Conservation (phyloP, 2,797 vertebrate genomes). For the Eleutherodactylus coqui region DNA sequence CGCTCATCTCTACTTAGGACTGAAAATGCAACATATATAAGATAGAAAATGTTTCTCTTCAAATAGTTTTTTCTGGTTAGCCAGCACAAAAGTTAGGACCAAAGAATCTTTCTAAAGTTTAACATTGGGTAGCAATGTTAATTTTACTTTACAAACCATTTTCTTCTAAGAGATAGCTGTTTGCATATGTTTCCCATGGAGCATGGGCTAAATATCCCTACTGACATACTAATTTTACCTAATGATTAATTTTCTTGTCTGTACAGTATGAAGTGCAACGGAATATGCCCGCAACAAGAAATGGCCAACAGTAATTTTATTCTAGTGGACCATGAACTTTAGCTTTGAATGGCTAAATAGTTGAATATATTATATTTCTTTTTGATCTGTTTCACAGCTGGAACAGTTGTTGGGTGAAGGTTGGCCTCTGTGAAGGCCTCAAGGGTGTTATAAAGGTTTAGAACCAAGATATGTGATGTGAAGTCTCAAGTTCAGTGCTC, state of each 20-base stretch:
- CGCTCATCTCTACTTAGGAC: too few relatives aligned
- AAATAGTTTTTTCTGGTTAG: neutral
- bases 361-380: neutral
- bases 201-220: neutral
- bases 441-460: constrained; percentile 13
- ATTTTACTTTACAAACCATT: too few relatives aligned
- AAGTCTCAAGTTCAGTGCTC: constrained; percentile 20
- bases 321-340: neutral
- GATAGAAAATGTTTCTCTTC: too few relatives aligned
- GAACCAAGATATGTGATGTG: constrained; percentile 14
- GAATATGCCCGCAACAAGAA: too few relatives aligned
- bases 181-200: too few relatives aligned
- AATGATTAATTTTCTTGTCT: too few relatives aligned
- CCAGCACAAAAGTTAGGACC: too few relatives aligned
- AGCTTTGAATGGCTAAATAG: neutral
- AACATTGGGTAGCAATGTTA: too few relatives aligned
- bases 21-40: too few relatives aligned
- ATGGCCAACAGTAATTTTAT: neutral
- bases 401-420: constrained; percentile 9
- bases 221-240: neutral
- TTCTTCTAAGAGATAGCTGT: too few relatives aligned
- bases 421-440: neutral
- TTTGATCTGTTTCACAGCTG: constrained; percentile 1
- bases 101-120: too few relatives aligned
- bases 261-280: too few relatives aligned